phyloP scores from a whole-genome alignment of 2,888 invertebrate species.

The Automeris io region DNA sequence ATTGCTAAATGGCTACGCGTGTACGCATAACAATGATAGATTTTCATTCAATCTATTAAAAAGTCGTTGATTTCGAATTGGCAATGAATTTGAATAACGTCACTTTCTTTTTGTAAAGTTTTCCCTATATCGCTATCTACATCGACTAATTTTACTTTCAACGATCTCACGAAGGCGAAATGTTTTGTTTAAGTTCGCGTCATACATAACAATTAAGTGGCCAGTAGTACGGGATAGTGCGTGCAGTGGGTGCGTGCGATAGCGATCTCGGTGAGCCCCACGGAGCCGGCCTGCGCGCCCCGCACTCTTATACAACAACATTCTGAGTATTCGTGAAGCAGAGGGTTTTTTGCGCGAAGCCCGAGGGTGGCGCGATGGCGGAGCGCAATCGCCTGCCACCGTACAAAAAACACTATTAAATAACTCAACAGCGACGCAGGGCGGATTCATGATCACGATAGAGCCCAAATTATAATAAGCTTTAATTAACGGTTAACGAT shows the following conservation, averaged over 20 bases:
- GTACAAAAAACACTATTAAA: constrained; percentile 75
- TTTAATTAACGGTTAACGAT: constrained; percentile 67
- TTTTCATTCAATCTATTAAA: constrained; percentile 13
- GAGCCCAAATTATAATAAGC: constrained; percentile 59
- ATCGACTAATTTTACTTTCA: constrained; percentile 7
- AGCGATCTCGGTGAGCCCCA: constrained; percentile 65
- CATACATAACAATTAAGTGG: constrained; percentile 70
- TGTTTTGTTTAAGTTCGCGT: constrained; percentile 25
- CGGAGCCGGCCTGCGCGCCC: constrained; percentile 30
- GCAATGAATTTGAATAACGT: constrained; percentile 19
- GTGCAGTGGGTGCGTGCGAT: constrained; percentile 75
- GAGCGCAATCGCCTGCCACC: constrained; percentile 57
- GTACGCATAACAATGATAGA: constrained; percentile 7
- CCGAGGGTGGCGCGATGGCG: constrained; percentile 73
- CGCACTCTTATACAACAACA: constrained; percentile 64
- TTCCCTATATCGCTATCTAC: constrained; percentile 9
- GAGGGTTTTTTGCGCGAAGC: constrained; percentile 75
- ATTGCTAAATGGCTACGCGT: constrained; percentile 3
- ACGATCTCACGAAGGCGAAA: constrained; percentile 6
- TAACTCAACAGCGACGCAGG: constrained; percentile 68
- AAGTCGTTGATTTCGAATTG: constrained; percentile 19
- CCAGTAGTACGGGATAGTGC: constrained; percentile 69
- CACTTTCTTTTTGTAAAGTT: constrained; percentile 23
- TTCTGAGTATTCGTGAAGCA: constrained; percentile 67
- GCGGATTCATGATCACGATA: constrained; percentile 70